These are phyloP conservation scores for Helicolenus hilgendorfi DNA, from an alignment of 2,797 vertebrate genomes.

Conservation along the genomic window DNA sequence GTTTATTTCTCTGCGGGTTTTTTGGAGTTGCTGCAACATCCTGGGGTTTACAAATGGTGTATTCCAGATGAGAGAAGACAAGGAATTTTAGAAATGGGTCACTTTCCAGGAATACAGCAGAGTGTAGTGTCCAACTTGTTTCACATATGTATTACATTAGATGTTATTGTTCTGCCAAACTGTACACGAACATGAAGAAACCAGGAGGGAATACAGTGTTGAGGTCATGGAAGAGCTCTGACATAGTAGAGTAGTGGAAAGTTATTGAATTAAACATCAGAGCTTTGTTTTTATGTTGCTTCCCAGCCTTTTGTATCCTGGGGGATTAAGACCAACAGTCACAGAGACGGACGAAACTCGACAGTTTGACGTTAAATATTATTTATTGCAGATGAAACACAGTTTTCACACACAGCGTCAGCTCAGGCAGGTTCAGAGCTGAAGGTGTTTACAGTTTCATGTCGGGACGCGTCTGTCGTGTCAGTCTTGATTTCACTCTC, in stretches of 20 bases:
- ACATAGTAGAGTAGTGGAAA: background rate
- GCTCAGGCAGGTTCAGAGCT: conserved; percentile 50
- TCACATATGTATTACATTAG: conserved; percentile 22
- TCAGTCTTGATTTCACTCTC: conserved; percentile 40
- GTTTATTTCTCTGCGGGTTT: background rate
- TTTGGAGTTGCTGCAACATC: background rate
- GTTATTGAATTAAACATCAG: background rate
- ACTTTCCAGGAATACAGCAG: conserved; percentile 34
- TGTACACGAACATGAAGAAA: background rate
- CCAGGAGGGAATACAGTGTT: background rate
- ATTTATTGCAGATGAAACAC: conserved; percentile 85
- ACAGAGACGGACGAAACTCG: background rate
- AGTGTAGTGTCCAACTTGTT: conserved; percentile 29
- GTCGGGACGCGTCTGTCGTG: conserved; percentile 44
- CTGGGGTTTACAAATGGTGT: conserved; percentile 9
- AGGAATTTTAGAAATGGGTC: conserved; percentile 29
- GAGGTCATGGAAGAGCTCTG: background rate
- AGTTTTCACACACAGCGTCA: conserved; percentile 36
- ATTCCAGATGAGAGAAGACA: conserved; percentile 19
- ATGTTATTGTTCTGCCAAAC: conserved; percentile 9
- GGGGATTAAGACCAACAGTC: background rate
- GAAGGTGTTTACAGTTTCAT: conserved; percentile 65
- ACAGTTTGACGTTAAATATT: conserved; percentile 66
- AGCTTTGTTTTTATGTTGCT: background rate
- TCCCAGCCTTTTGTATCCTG: background rate